Evolutionary conservation across 2,888 invertebrate species (phyloP), one percentile per base, ranked within the genome.

Genomic region (Drosophila siamana): DNA sequence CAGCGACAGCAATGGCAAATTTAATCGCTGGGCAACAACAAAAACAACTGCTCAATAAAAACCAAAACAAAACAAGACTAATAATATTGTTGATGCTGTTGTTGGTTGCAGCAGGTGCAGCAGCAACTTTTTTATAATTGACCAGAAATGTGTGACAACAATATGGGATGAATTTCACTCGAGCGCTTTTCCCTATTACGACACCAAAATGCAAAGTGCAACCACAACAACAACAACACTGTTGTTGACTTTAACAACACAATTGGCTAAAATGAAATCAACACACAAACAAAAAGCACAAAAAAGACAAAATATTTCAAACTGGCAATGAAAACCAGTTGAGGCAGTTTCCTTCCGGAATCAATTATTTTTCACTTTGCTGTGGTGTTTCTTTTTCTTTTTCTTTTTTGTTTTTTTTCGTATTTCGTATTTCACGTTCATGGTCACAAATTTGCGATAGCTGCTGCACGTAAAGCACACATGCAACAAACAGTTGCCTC

Each of bases 271-370:
- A 61, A 54, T 38, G 51, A 65, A 73, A 74, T 67, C 73, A 73
- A 61, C 63, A 59, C 33, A 36, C 59, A 44, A 65, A 28, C 40
- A 47, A 75, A 76, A 74, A 69, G 19, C 70, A 66, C n/a, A 13
- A 48, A 16, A 46, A 13, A 24, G 1, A 44, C 24, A 26, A 44
- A 28, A 47, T 47, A 33, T 33, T 48, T n/a, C 13, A 38, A 51
- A 24, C 33, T 62, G 61, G 47, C 52, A 55, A 38, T 11, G 7
- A 36, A 87, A 90, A 90, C 90, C 86, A 84, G 91, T 90, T 86
- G 78, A 79, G 86, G 89, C 84, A 89, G 90, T 91, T 91, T 91
- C 91, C 91, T 91, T 91, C 91, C 91, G 91, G 91, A 91, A 90
- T 91, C 89, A 90, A 91, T 91, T 91, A 91, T 87, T 86, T 84